Conservation (phyloP, 2,113 vertebrate genomes). For the Nerophis lumbriciformis region DNA sequence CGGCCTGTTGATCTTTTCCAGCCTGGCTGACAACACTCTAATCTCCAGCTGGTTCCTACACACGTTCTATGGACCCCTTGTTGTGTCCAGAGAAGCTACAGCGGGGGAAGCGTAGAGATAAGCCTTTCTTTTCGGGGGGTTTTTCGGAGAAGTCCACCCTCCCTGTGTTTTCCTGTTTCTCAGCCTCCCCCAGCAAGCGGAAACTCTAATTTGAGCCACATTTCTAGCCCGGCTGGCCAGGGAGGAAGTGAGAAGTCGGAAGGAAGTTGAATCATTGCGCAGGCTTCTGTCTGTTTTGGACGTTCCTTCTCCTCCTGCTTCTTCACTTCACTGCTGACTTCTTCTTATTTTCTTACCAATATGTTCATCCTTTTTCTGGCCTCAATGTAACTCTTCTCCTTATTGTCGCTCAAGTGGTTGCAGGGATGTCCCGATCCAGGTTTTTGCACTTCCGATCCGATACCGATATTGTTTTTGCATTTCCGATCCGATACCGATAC, state of each 20-base stretch:
- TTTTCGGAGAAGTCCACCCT: constrained; percentile 17
- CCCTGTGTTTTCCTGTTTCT: constrained; percentile 63
- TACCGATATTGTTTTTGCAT: no score
- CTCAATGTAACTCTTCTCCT: no score
- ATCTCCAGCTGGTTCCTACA: constrained; percentile 49
- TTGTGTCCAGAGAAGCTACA: not conserved
- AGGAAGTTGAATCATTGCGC: constrained; percentile 70
- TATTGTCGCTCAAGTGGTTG: not conserved
- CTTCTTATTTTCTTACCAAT: not conserved
- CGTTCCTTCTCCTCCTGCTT: not conserved
- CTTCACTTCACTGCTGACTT: constrained; percentile 3
- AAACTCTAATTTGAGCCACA: constrained; percentile 74
- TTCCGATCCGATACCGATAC: no score
- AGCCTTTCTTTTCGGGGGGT: constrained; percentile 16
- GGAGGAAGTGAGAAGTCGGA: constrained; percentile 66
- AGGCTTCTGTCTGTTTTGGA: constrained; percentile 29
- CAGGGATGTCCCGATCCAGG: no score
- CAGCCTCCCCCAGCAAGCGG: constrained; percentile 59
- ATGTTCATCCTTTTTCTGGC: not conserved
- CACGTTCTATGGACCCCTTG: not conserved
- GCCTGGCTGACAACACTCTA: constrained; percentile 43
- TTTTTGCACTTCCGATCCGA: no score
- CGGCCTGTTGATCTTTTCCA: constrained; percentile 42
- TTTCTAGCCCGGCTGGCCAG: constrained; percentile 55
- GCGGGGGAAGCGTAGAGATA: constrained; percentile 15